Conservation (phyloP, 2,113 vertebrate species). For the Puffinus mauretanicus region DNA sequence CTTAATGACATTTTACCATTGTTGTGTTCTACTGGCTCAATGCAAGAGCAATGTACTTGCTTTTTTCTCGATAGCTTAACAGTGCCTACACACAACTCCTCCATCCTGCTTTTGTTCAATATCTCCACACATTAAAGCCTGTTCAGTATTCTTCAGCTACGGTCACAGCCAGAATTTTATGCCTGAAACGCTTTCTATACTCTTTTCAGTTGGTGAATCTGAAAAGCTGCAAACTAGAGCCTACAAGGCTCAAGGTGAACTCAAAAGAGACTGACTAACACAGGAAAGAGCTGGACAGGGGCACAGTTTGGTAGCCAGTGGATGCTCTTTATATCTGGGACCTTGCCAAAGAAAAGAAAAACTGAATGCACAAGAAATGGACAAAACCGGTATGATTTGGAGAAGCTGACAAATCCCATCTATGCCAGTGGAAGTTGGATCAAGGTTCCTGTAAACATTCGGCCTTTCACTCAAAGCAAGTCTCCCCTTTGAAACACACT, state of each 20-base stretch:
- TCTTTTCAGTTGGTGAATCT: not conserved
- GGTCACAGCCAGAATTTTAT: not conserved
- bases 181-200: not conserved
- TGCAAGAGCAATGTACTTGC: not conserved
- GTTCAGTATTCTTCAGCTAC: not conserved
- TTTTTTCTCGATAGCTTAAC: not conserved
- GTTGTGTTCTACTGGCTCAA: not conserved
- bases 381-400: not conserved
- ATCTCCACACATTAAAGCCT: not conserved
- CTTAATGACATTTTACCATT: not conserved
- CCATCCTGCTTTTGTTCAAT: not conserved
- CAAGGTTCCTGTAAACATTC: not conserved
- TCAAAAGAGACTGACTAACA: not conserved
- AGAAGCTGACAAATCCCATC: not conserved
- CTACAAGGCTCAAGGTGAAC: not conserved
- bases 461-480: not conserved
- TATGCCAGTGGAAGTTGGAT: not conserved
- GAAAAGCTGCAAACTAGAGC: not conserved
- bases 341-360: not conserved
- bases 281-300: not conserved
- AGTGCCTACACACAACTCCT: not conserved
- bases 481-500: not conserved
- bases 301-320: not conserved
- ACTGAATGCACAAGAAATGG: not conserved
- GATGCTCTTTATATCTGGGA: not conserved